phyloP scores from a whole-genome alignment of 2,888 invertebrate genomes.

The Digitonthophagus gazella region DNA sequence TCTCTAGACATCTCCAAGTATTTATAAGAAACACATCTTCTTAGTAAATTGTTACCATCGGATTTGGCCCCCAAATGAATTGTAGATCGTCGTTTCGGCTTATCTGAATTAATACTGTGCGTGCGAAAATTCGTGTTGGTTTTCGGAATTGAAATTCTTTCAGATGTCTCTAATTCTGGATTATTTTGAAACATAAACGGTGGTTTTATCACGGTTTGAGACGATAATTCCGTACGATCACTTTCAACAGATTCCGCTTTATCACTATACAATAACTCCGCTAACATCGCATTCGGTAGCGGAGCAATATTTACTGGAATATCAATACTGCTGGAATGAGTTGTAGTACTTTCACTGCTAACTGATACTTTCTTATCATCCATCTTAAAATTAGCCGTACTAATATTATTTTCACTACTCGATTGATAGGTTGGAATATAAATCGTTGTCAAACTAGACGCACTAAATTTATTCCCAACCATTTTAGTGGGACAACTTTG shows the following conservation, averaged over 20 bases:
- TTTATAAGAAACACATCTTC: slow-evolving; percentile 55
- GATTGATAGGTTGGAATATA: slow-evolving; percentile 56
- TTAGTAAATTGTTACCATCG: slow-evolving; percentile 35
- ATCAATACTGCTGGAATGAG: slow-evolving; percentile 60
- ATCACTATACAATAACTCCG: slow-evolving; percentile 56
- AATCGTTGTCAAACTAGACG: slow-evolving; percentile 55
- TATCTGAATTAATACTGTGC: slow-evolving; percentile 63
- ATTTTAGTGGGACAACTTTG: slow-evolving; percentile 68
- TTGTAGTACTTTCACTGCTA: slow-evolving; percentile 39
- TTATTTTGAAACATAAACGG: slow-evolving; percentile 59
- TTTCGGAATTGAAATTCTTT: slow-evolving; percentile 37
- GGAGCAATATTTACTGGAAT: slow-evolving; percentile 51
- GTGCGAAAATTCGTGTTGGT: slow-evolving; percentile 48
- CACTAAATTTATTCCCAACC: slow-evolving; percentile 60
- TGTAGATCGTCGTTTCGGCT: slow-evolving; percentile 52
- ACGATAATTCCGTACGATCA: slow-evolving; percentile 32
- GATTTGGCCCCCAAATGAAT: slow-evolving; percentile 39
- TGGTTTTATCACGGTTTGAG: slow-evolving; percentile 51
- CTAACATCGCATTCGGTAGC: slow-evolving; percentile 56
- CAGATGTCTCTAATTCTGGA: slow-evolving; percentile 35
- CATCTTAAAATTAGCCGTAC: slow-evolving; percentile 19
- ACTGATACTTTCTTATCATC: slow-evolving; percentile 9
- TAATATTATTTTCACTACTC: slow-evolving; percentile 48
- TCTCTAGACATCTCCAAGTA: slow-evolving; percentile 44
- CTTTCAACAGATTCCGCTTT: slow-evolving; percentile 42